Conservation (phyloP, 2,888 invertebrate genomes). For the Melolontha melolontha region DNA sequence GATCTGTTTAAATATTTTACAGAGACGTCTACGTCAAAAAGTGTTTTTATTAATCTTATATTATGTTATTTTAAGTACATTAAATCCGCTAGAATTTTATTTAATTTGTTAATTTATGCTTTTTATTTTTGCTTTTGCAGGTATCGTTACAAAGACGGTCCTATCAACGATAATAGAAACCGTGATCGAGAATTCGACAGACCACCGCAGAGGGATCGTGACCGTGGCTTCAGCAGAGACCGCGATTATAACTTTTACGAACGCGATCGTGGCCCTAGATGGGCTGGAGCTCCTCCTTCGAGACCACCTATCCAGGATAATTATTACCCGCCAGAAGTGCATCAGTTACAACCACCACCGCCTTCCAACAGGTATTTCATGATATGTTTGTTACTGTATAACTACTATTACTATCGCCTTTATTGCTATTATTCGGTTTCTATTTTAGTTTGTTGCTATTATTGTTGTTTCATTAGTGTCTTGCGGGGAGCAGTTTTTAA, state of each 20-base stretch:
- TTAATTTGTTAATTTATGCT: background rate
- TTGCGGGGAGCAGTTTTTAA: too few relatives aligned
- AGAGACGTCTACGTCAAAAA: too few relatives aligned
- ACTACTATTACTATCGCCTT: constrained; percentile 1
- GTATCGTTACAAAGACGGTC: constrained; percentile 53
- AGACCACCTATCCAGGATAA: constrained; percentile 50
- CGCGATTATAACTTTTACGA: constrained; percentile 52
- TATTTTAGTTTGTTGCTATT: constrained; percentile 6
- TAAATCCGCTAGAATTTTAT: too few relatives aligned
- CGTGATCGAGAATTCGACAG: constrained; percentile 57
- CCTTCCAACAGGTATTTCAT: constrained; percentile 53
- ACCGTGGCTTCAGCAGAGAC: constrained; percentile 54
- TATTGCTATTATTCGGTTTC: constrained; percentile 7
- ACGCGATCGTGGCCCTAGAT: constrained; percentile 49
- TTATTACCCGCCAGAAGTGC: constrained; percentile 54
- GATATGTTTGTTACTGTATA: constrained; percentile 43
- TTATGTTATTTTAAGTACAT: too few relatives aligned
- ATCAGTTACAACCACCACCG: constrained; percentile 49
- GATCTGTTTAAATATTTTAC: too few relatives aligned
- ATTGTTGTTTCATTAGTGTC: background rate
- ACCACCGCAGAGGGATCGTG: constrained; percentile 56
- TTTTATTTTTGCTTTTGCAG: constrained; percentile 45
- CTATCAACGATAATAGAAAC: constrained; percentile 58
- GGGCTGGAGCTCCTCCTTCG: constrained; percentile 39
- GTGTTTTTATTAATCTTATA: too few relatives aligned